Evolutionary conservation across 2,113 vertebrate genomes (phyloP).

Genomic region (Pachyramphus minor): DNA sequence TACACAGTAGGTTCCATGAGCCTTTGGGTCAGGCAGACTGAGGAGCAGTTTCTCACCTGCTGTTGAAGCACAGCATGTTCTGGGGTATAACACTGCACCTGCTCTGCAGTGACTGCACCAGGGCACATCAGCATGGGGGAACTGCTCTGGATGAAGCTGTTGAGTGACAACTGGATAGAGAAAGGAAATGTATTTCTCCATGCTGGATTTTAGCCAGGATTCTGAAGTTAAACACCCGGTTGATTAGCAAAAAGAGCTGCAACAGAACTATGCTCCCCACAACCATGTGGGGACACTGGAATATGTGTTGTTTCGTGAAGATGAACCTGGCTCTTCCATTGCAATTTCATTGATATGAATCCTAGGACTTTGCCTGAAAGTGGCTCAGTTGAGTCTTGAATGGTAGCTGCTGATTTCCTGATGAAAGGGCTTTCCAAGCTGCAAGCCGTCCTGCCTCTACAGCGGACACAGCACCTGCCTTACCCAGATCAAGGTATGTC

Average conservation of each 20-base stretch:
- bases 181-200: background rate
- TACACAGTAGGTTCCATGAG: background rate
- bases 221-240: background rate
- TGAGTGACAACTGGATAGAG: background rate
- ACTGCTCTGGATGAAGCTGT: background rate
- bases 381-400: background rate
- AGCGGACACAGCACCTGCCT: rapidly evolving
- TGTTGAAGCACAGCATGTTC: background rate
- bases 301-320: background rate
- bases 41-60: constrained; percentile 9
- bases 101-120: background rate
- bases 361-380: background rate
- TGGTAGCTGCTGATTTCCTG: background rate
- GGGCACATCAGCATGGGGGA: rapidly evolving
- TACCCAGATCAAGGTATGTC: background rate
- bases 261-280: background rate
- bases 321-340: background rate
- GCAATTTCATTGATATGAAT: rapidly evolving
- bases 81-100: background rate
- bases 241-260: background rate
- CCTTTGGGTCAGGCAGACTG: background rate
- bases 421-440: background rate
- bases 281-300: background rate
- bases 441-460: background rate
- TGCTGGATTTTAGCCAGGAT: background rate